Percentiles rank a stretch among this genome's conserved stretches.
These are phyloP conservation scores for Hyaena hyaena DNA, from an alignment of 2,113 vertebrate species.

Conservation along the genomic window DNA sequence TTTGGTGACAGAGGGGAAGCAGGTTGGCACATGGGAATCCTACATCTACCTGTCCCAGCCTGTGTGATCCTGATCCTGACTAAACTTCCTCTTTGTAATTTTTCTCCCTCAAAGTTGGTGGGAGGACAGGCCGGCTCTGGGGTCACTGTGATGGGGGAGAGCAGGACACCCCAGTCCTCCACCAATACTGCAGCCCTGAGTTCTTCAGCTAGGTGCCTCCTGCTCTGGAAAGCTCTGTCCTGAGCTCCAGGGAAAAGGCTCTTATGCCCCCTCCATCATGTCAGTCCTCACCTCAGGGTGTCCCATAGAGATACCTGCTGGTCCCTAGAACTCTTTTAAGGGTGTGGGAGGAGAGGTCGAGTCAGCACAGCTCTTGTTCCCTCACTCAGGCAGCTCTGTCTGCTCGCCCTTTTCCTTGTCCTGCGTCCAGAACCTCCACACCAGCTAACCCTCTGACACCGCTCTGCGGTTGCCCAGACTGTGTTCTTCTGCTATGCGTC, in stretches of 20 bases:
- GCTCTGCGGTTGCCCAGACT: accelerated
- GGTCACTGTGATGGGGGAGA: too few species aligned
- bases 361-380: not conserved
- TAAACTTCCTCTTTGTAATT: not conserved
- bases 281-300: not conserved
- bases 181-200: not conserved
- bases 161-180: too few species aligned
- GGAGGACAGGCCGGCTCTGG: not conserved
- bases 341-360: not conserved
- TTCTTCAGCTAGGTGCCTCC: not conserved
- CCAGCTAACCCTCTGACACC: accelerated
- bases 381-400: not conserved
- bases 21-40: not conserved
- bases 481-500: not conserved
- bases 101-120: not conserved
- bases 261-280: not conserved
- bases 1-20: not conserved
- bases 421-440: not conserved
- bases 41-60: not conserved
- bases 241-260: not conserved
- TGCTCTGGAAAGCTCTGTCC: not conserved
- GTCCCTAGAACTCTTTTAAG: not conserved
- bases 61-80: not conserved
- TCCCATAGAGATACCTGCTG: not conserved
- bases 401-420: not conserved